Base-by-base conservation (phyloP, 2,113 vertebrate species). In the Alethe diademata region DNA sequence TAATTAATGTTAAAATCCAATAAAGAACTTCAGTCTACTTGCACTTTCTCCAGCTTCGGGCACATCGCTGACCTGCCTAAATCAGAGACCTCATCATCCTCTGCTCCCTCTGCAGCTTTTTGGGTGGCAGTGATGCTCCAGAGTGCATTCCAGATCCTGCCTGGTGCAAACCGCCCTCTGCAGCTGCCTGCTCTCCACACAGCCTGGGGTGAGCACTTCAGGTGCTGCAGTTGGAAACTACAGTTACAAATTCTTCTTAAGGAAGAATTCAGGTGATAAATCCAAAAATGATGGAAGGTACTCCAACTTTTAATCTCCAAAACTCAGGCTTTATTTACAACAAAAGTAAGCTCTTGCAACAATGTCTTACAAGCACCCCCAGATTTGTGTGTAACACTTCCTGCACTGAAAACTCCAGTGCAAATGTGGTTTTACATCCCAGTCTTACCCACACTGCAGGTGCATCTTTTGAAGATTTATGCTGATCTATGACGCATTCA, bases 361-460 rank as follows among this genome's bases (percentile, higher is more conserved):
- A 29, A 0, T 8, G 4, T 15, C 23, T 24, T 10, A n/a, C 18
- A 64, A 15, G 14, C 28, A 22, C 22, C 31, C 7, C 8, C 14
- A 54, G 33, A 36, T 29, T 36, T 36, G 33, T 29, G 18, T 38
- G 56, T 16, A 12, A 17, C 26, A 12, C 19, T 19, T 13, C 17
- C 9, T 12, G 19, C 22, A 26, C 4, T 65, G 31, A 40, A 53
- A 93, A 54, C 7, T 11, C 22, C 29, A 26, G 2, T 2, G 17
- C 2, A 24, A 58, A 26, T 5, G 23, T 16, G 3, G 1, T 8
- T 78, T 71, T 62, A 31, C 33, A 20, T 3, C 22, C 13, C 22
- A 17, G 5, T 16, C 66, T 57, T 26, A 18, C 14, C 23, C 54
- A 17, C 3, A 9, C 5, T 66, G 25, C 12, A 47, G 18, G 4